These are phyloP conservation scores for Sphaerodactylus townsendi DNA, from an alignment of 2,113 vertebrate species.

Conservation along the genomic window DNA sequence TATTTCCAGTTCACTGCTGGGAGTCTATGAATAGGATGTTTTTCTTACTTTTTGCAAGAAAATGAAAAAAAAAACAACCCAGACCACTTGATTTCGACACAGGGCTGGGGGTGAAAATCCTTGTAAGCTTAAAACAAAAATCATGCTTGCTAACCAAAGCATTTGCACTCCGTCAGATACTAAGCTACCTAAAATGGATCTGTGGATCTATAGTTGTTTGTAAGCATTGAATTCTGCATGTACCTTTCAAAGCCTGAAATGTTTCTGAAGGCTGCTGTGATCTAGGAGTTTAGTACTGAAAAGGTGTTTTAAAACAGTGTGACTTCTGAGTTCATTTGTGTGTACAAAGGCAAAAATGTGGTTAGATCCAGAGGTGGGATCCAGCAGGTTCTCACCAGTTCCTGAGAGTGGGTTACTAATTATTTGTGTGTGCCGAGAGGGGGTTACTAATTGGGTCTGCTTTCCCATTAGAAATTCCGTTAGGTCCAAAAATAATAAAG, in stretches of 20 bases:
- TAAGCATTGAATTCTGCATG: not conserved
- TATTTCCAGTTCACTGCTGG: not conserved
- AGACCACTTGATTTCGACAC: not conserved
- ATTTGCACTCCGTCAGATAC: not conserved
- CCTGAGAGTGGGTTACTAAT: too few relatives aligned
- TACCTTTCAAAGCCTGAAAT: not conserved
- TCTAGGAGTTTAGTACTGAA: not conserved
- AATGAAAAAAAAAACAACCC: not conserved
- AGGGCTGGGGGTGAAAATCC: not conserved
- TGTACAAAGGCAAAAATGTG: not conserved
- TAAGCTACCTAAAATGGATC: not conserved
- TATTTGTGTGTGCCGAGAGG: too few relatives aligned
- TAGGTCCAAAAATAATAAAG: too few relatives aligned
- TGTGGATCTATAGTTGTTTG: accelerated
- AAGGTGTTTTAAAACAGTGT: not conserved
- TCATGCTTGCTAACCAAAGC: not conserved
- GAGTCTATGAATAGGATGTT: not conserved
- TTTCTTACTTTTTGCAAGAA: not conserved
- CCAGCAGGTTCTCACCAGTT: too few relatives aligned
- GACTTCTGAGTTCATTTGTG: not conserved
- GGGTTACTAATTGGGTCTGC: too few relatives aligned
- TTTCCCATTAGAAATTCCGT: too few relatives aligned
- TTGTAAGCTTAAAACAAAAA: not conserved
- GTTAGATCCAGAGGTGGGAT: too few relatives aligned
- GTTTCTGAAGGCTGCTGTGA: not conserved